These are phyloP conservation scores for Eulithis prunata DNA, from an alignment of 2,888 invertebrate genomes.

Conservation along the genomic window DNA sequence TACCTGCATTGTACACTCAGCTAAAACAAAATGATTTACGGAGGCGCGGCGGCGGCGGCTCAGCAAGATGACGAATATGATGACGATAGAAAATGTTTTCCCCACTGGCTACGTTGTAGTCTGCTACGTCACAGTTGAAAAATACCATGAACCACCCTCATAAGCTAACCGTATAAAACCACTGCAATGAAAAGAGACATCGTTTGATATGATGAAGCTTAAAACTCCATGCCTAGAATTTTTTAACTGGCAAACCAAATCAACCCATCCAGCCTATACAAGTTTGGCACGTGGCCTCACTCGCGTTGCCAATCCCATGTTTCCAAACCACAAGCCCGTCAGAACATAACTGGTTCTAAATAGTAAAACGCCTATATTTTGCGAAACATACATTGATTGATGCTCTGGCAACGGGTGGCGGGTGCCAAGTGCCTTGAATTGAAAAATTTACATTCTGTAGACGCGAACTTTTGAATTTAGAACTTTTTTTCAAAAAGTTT, in stretches of 20 bases:
- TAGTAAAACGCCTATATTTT: conserved; percentile 30
- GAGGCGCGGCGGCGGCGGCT: too few relatives aligned
- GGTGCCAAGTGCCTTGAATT: background rate
- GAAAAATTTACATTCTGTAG: conserved; percentile 5
- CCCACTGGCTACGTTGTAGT: too few relatives aligned
- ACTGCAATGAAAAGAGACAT: too few relatives aligned
- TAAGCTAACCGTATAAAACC: too few relatives aligned
- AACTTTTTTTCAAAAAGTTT: background rate
- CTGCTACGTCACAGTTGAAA: too few relatives aligned
- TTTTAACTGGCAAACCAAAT: background rate
- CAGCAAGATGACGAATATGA: too few relatives aligned
- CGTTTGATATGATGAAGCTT: too few relatives aligned
- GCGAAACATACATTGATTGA: conserved; percentile 28
- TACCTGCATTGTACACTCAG: too few relatives aligned
- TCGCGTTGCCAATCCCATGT: conserved; percentile 54
- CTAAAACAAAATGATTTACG: too few relatives aligned
- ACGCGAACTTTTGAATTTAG: background rate
- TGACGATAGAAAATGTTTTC: too few relatives aligned
- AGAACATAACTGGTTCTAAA: conserved; percentile 31
- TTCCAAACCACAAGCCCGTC: conserved; percentile 42
- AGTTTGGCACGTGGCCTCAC: conserved; percentile 52
- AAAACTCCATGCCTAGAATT: too few relatives aligned
- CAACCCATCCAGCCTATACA: conserved; percentile 4
- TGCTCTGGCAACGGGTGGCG: conserved; percentile 4
- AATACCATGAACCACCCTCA: too few relatives aligned